phyloP scores from a whole-genome alignment of 2,113 vertebrate genomes.

The Ibidorhyncha struthersii region DNA sequence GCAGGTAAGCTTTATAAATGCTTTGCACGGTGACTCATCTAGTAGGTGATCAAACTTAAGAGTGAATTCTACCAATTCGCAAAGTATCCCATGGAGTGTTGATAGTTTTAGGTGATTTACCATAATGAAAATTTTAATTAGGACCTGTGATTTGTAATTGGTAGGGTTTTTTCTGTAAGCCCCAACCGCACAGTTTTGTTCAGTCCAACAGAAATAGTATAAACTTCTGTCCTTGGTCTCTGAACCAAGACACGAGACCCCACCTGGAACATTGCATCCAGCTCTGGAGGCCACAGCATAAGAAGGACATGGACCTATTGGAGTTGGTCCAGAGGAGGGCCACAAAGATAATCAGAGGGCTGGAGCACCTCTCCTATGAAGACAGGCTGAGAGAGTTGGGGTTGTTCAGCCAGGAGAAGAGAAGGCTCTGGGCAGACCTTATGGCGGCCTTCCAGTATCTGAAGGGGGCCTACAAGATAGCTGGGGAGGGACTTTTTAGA shows the following conservation, averaged over 20 bases:
- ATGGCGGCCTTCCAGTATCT: no score
- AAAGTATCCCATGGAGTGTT: not conserved
- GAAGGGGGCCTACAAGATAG: no score
- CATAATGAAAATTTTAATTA: not conserved
- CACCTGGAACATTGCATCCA: no score
- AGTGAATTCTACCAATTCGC: not conserved
- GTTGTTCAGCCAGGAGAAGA: no score
- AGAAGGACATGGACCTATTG: no score
- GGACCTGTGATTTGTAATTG: not conserved
- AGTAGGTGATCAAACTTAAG: not conserved
- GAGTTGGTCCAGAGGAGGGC: no score
- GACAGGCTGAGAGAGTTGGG: no score
- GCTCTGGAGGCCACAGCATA: no score
- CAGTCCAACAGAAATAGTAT: not conserved
- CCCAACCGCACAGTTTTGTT: not conserved
- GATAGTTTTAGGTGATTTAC: not conserved
- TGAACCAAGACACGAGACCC: not conserved
- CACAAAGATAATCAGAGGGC: no score
- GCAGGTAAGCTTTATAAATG: slow-evolving; percentile 70
- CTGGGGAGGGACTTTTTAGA: no score
- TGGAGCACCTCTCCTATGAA: no score
- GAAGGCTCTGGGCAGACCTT: no score
- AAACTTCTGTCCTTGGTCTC: not conserved
- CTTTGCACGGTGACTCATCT: not conserved
- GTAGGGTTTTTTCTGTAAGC: not conserved